Conservation (phyloP, 2,113 vertebrate species). For the Epinephelus fuscoguttatus region DNA sequence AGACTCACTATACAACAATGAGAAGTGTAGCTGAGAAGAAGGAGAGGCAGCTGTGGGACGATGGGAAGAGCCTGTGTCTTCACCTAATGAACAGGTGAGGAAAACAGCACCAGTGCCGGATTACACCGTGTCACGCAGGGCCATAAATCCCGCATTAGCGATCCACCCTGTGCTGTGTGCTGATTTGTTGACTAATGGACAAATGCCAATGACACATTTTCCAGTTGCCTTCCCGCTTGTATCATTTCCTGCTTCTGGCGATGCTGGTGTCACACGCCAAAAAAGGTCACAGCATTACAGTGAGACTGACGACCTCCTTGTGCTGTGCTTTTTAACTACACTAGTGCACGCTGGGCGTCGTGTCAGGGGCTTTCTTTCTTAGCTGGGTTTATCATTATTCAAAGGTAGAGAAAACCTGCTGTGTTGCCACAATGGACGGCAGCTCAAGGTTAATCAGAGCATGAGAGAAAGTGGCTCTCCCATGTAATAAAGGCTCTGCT, state of each 20-base stretch:
- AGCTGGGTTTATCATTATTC: constrained; percentile 52
- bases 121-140: constrained; percentile 62
- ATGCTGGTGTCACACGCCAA: constrained; percentile 7
- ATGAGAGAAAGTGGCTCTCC: not conserved
- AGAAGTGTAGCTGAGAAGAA: not conserved
- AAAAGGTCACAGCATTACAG: constrained; percentile 47
- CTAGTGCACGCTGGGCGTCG: constrained; percentile 43
- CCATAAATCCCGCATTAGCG: constrained; percentile 56
- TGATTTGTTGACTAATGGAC: constrained; percentile 51
- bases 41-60: constrained; percentile 1
- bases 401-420: constrained; percentile 50
- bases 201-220: constrained; percentile 58
- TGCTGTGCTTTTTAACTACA: constrained; percentile 58
- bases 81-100: constrained; percentile 59
- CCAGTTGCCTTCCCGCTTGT: constrained; percentile 32
- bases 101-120: constrained; percentile 41
- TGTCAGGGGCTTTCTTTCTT: constrained; percentile 38
- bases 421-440: constrained; percentile 20
- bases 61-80: not conserved
- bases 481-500: constrained; percentile 6
- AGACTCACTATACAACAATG: too few relatives aligned
- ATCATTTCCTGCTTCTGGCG: constrained; percentile 10
- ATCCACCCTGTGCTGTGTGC: constrained; percentile 54
- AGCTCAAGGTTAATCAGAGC: constrained; percentile 71
- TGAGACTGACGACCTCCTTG: constrained; percentile 30